Evolutionary conservation across 2,888 invertebrate genomes (phyloP).

Genomic region (Acronicta psi): DNA sequence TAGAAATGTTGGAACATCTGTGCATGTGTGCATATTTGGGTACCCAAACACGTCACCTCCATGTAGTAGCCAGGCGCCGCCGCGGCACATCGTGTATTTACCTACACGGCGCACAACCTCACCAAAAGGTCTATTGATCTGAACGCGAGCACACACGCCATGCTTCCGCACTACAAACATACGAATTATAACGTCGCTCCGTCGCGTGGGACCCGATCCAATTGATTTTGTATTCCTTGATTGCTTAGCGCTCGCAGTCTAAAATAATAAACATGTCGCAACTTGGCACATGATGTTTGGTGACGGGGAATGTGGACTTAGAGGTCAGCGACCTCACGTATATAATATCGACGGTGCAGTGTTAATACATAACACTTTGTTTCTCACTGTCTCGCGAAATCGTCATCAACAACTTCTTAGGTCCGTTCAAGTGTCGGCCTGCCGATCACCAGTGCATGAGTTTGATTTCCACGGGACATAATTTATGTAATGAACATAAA

Average conservation of each 20-base stretch:
- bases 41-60: conserved; percentile 10
- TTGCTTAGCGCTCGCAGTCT: not conserved
- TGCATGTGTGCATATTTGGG: too few relatives aligned
- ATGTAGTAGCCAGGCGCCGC: conserved; percentile 43
- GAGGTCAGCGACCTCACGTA: too few relatives aligned
- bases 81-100: conserved; percentile 57
- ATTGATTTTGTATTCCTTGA: conserved; percentile 32
- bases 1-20: too few relatives aligned
- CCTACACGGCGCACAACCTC: conserved; percentile 45
- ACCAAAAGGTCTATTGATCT: conserved; percentile 59
- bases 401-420: too few relatives aligned
- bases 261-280: not conserved
- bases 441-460: too few relatives aligned
- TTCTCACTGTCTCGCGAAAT: too few relatives aligned
- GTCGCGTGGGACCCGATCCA: conserved; percentile 27
- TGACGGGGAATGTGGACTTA: not conserved
- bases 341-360: too few relatives aligned
- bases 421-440: too few relatives aligned
- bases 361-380: too few relatives aligned
- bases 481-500: too few relatives aligned
- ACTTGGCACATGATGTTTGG: not conserved
- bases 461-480: too few relatives aligned
- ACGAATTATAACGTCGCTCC: conserved; percentile 14
- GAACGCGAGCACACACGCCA: conserved; percentile 33
- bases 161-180: conserved; percentile 31